A percentile compares a stretch with the other conserved stretches of the same genome.
Evolutionary conservation across 2,797 vertebrate genomes (phyloP).

Genomic region (Amblyraja radiata): DNA sequence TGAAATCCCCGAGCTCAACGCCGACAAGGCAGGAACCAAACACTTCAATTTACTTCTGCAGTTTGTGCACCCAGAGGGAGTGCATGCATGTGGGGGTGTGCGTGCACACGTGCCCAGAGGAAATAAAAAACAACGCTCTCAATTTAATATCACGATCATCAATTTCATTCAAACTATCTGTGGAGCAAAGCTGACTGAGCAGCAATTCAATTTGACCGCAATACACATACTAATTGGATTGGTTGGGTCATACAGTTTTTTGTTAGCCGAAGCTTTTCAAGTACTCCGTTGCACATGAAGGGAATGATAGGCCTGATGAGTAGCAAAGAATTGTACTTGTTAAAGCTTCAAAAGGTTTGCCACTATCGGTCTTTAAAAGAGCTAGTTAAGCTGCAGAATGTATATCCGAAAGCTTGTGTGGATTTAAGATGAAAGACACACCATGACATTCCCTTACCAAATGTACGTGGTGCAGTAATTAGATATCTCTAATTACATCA

Average conservation of each 20-base stretch:
- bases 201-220: not conserved
- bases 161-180: not conserved
- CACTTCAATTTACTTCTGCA: not conserved
- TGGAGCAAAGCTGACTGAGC: not conserved
- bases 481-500: not conserved
- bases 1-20: constrained; percentile 1
- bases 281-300: not conserved
- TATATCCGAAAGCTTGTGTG: not conserved
- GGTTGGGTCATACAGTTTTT: not conserved
- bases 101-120: not conserved
- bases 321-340: not conserved
- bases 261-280: not conserved
- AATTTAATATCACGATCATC: not conserved
- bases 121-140: not conserved
- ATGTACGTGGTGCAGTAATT: not conserved
- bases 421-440: not conserved
- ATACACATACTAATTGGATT: not conserved
- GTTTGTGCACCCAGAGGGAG: not conserved
- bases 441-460: not conserved
- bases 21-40: not conserved
- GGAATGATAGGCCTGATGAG: not conserved
- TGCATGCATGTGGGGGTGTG: not conserved
- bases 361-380: not conserved
- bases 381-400: not conserved
- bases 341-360: not conserved